Conservation (phyloP, 2,113 vertebrate genomes). For the Malurus cyaneus region DNA sequence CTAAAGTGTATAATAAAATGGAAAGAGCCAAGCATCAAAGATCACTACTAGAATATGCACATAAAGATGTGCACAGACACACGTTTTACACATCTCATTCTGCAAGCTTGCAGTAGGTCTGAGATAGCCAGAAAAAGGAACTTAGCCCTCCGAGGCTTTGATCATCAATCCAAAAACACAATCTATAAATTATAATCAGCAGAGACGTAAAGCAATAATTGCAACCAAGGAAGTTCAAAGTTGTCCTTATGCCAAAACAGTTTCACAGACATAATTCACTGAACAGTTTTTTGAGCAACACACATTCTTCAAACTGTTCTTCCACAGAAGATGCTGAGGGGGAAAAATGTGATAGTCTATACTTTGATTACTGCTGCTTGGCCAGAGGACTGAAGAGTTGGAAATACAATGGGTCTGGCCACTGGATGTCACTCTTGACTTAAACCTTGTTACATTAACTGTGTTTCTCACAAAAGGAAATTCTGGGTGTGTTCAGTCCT, state of each 20-base stretch:
- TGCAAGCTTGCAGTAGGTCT: not conserved
- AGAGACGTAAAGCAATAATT: not conserved
- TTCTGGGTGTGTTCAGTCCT: not conserved
- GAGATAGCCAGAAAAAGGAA: not conserved
- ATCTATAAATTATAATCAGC: not conserved
- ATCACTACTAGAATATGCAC: not conserved
- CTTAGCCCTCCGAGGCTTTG: not conserved
- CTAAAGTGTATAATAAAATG: not conserved
- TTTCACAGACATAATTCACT: not conserved
- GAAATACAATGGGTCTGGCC: not conserved
- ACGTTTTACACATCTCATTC: not conserved
- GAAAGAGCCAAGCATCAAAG: not conserved
- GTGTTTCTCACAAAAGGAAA: not conserved
- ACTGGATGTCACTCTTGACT: conserved; percentile 38
- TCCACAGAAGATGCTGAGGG: not conserved
- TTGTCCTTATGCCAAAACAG: not conserved
- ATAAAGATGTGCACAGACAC: not conserved
- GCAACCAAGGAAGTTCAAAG: not conserved
- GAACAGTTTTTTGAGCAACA: not conserved
- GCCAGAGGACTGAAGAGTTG: not conserved
- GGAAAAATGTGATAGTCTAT: not conserved
- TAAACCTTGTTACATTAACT: not conserved
- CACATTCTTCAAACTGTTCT: not conserved
- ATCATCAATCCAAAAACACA: not conserved
- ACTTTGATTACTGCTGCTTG: not conserved